Evolutionary conservation across 23 tunicate genomes (phyloP).

Genomic region (Ascidia mentula): DNA sequence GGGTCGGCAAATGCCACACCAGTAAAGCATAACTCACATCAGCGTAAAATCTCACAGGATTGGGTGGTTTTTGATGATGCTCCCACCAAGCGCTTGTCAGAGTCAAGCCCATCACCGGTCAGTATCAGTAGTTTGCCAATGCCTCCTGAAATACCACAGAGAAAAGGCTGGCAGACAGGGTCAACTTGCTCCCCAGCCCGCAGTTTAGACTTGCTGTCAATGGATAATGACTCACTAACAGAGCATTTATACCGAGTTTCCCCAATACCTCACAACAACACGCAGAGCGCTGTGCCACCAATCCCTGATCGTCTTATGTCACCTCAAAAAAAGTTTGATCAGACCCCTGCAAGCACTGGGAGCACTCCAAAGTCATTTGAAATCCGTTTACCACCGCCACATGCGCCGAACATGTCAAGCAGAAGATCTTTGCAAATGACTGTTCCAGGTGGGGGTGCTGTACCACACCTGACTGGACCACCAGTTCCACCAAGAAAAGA

Average conservation of each 20-base stretch:
- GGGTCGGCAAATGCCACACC: not conserved
- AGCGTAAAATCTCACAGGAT: not conserved
- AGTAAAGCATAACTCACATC: not conserved
- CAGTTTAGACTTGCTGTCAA: not conserved
- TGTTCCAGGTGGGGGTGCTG: not conserved
- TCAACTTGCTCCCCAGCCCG: not conserved
- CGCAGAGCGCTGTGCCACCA: not conserved
- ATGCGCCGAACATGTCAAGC: not conserved
- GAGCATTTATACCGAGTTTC: not conserved
- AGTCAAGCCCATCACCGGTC: not conserved
- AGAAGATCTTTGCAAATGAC: not conserved
- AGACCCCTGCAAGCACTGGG: not conserved
- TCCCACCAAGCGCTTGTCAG: not conserved
- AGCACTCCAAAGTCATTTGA: not conserved
- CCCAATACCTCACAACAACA: not conserved
- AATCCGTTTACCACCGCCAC: not conserved
- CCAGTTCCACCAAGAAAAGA: constrained; percentile 5
- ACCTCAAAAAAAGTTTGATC: not conserved
- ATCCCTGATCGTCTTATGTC: not conserved
- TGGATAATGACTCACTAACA: not conserved
- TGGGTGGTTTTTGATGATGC: not conserved
- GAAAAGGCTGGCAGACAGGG: not conserved
- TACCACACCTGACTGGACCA: not conserved
- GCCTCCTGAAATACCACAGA: not conserved
- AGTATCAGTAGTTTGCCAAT: not conserved